Percentiles rank a stretch among this genome's conserved stretches.
Evolutionary conservation across 2,888 invertebrate species (phyloP).

Genomic region (Steinernema carpocapsae): DNA sequence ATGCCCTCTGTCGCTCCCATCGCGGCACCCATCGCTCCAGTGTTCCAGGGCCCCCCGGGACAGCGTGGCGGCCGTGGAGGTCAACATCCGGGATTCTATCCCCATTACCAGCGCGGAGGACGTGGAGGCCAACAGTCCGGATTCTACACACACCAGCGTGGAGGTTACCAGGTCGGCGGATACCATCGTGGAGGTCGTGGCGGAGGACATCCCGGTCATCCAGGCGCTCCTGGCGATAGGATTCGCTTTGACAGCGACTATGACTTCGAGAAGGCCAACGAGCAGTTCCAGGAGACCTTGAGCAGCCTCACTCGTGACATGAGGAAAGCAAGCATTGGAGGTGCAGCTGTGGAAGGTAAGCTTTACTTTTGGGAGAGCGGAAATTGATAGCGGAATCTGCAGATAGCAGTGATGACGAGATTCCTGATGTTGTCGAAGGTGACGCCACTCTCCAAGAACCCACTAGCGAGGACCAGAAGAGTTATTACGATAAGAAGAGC

Average conservation of each 20-base stretch:
- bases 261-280: constrained; percentile 97
- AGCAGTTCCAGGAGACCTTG: constrained; percentile 80
- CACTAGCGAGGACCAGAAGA: constrained; percentile 62
- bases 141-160: constrained; percentile 27
- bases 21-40: neutral
- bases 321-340: neutral
- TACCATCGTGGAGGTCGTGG: constrained; percentile 45
- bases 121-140: constrained; percentile 27
- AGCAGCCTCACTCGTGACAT: constrained; percentile 46
- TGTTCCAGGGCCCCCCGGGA: neutral
- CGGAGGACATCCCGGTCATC: constrained; percentile 39
- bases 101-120: neutral
- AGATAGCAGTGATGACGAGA: constrained; percentile 14
- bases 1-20: neutral
- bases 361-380: neutral
- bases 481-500: constrained; percentile 90
- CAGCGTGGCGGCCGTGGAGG: no score
- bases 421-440: constrained; percentile 24
- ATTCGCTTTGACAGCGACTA: constrained; percentile 76
- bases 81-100: neutral
- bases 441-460: constrained; percentile 37
- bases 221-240: constrained; percentile 50
- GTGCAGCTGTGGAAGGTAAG: constrained; percentile 41
- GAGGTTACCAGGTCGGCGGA: constrained; percentile 33
- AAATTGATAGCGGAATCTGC: neutral